Evolutionary conservation across 2,113 vertebrate genomes (phyloP), one percentile per base, ranked within the genome.

Genomic region (Serinus canaria): DNA sequence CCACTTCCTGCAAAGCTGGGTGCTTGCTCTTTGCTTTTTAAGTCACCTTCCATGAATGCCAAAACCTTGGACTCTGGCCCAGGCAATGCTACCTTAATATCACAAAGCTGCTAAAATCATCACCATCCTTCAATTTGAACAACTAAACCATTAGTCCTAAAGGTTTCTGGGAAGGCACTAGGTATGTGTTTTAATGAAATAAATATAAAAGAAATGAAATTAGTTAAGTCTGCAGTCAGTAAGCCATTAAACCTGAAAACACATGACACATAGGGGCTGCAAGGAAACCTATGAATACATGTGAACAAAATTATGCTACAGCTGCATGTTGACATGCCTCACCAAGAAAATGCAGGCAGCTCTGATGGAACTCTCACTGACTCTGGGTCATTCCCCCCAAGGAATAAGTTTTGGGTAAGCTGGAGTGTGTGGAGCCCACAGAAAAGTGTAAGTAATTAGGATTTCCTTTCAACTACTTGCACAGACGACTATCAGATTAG

Each of bases 401-500:
- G 76, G 8, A 0, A 8, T 41, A 50, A 68, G 24, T 64, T 80
- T 66, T 49, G 76, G 31, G 44, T 88, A 62, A 88, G 69, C 16
- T 19, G 14, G 30, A 75, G 66, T 2, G 0, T 68, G 56, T 3
- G 0, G 23, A 91, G 43, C 27, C 28, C 20, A 12, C 44, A 70
- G 43, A 74, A 83, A 77, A 90, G 35, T 47, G 47, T 70, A 83
- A 77, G 39, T 73, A 93, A 94, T 88, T 74, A 88, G 58, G 73
- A 92, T 56, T 91, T 91, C 78, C 70, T 91, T 92, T 92, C 84
- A 94, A 89, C 70, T 73, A 46, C 62, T 69, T 53, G 53, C 11
- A 83, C 41, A 89, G 87, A 82, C 75, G 58, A 92, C 3, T 90
- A 95, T 92, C 78, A 88, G 63, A 87, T 88, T 46, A 86, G 60